Evolutionary conservation across 2,888 invertebrate species (phyloP).

Genomic region (Chloroclysta siterata): DNA sequence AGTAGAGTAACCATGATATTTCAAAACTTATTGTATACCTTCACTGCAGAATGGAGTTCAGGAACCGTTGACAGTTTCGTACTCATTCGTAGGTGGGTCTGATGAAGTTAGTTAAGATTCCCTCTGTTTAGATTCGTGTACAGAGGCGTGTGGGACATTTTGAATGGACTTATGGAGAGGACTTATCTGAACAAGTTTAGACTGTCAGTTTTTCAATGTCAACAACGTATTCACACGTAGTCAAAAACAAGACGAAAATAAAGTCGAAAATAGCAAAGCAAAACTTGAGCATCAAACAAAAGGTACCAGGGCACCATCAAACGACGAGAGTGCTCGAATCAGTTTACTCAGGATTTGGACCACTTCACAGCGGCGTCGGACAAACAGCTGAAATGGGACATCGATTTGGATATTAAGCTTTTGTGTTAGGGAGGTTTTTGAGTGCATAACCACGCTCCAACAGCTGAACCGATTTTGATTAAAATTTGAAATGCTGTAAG

Average conservation of each 20-base stretch:
- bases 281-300: slow-evolving; percentile 36
- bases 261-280: slow-evolving; percentile 25
- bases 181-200: too few relatives aligned
- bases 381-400: slow-evolving; percentile 30
- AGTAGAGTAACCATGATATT: slow-evolving; percentile 13
- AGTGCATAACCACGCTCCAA: too few relatives aligned
- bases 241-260: not conserved
- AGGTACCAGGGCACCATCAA: slow-evolving; percentile 39
- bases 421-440: not conserved
- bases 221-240: not conserved
- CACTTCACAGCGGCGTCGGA: slow-evolving; percentile 7
- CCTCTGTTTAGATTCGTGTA: too few relatives aligned
- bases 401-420: slow-evolving; percentile 10
- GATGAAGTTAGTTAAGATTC: too few relatives aligned
- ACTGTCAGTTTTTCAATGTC: too few relatives aligned
- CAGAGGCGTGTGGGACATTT: too few relatives aligned
- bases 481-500: too few relatives aligned
- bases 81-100: too few relatives aligned
- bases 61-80: not conserved
- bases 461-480: too few relatives aligned
- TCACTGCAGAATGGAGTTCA: too few relatives aligned
- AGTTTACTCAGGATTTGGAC: slow-evolving; percentile 39
- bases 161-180: too few relatives aligned
- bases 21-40: not conserved
- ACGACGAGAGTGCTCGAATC: slow-evolving; percentile 35